Evolutionary conservation across 1,140 invertebrate species (phyloP).

Genomic region (Eurytemora carolleeae): DNA sequence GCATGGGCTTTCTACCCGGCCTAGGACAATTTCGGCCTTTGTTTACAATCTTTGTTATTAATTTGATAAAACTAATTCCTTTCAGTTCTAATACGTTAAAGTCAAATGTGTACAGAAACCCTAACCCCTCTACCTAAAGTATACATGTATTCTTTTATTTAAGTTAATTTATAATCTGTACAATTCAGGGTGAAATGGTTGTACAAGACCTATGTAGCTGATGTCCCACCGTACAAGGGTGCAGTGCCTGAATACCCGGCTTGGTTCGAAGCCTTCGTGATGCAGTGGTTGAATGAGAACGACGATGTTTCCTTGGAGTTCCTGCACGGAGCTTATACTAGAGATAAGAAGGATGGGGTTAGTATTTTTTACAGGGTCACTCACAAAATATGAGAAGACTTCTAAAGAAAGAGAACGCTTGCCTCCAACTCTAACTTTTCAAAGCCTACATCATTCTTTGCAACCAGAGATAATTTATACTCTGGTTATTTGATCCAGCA

Average conservation of each 20-base stretch:
- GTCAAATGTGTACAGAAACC: too few species aligned
- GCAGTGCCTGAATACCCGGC: conserved; percentile 85
- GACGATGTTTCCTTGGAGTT: conserved; percentile 98
- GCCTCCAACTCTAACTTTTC: background rate
- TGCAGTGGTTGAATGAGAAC: conserved; percentile 99
- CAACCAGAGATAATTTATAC: background rate
- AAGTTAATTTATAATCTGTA: background rate
- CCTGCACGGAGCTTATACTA: conserved; percentile 90
- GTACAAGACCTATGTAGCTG: conserved; percentile 94
- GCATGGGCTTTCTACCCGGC: too few species aligned
- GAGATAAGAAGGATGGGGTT: conserved; percentile 96
- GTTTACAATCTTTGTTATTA: too few species aligned
- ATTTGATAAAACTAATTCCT: too few species aligned
- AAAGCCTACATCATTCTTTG: background rate
- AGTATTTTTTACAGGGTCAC: conserved; percentile 26
- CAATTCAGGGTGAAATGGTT: conserved; percentile 54
- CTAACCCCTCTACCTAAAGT: too few species aligned
- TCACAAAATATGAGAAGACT: background rate
- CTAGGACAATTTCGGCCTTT: too few species aligned
- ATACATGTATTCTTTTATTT: too few species aligned
- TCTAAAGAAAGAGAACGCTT: background rate
- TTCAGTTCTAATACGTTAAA: too few species aligned
- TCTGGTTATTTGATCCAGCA: too few species aligned
- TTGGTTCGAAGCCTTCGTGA: conserved; percentile 99
- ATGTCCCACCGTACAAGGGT: conserved; percentile 87